These are phyloP conservation scores for Tragelaphus buxtoni DNA, from an alignment of 2,113 vertebrate species.

Conservation along the genomic window DNA sequence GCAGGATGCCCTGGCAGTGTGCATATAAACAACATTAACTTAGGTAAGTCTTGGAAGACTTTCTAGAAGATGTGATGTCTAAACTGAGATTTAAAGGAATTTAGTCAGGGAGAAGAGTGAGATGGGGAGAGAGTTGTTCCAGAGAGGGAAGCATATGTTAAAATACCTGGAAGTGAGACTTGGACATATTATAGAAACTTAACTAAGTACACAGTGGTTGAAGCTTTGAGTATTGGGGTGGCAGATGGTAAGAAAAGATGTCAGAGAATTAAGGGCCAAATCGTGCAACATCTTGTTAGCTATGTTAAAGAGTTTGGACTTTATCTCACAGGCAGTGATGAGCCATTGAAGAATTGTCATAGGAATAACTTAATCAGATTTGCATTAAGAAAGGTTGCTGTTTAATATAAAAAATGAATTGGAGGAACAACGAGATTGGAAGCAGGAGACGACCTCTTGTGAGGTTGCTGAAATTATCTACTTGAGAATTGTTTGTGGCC, in stretches of 20 bases:
- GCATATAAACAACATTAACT: neutral
- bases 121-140: neutral
- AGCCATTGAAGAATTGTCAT: neutral
- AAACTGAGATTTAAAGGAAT: neutral
- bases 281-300: neutral
- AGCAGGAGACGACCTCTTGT: neutral
- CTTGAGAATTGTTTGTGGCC: neutral
- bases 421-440: neutral
- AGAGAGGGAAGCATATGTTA: neutral
- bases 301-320: neutral
- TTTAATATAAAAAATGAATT: slow-evolving; percentile 2
- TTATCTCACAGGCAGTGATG: neutral
- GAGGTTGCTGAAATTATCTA: neutral
- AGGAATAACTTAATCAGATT: neutral
- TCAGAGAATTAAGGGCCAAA: slow-evolving; percentile 5
- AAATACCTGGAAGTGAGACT: neutral
- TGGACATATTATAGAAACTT: neutral
- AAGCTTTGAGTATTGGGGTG: neutral
- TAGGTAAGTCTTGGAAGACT: neutral
- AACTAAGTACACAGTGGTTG: neutral
- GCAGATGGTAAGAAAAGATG: neutral
- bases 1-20: neutral
- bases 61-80: neutral
- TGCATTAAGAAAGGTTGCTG: neutral
- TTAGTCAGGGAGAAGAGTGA: neutral